Percentiles rank a stretch among this genome's conserved stretches.
Evolutionary conservation across 2,797 vertebrate genomes (phyloP).

Genomic region (Poeciliopsis presidionis): DNA sequence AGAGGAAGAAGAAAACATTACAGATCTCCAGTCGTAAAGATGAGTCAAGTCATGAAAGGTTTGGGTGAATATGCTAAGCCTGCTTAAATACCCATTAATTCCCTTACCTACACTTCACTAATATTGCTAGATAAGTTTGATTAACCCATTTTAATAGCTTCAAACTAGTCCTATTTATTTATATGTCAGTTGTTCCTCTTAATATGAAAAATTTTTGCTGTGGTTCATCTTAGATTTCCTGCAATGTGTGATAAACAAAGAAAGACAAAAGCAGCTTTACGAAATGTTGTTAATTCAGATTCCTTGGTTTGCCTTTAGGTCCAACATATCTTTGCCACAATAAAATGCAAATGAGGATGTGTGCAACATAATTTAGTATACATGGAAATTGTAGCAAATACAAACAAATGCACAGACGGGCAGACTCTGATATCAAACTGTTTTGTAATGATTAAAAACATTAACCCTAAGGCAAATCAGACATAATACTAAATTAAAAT

Average conservation of each 20-base stretch:
- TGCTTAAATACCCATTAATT: neutral
- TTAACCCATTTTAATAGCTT: constrained; percentile 20
- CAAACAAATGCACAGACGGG: constrained; percentile 23
- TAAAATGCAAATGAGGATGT: constrained; percentile 34
- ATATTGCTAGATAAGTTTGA: constrained; percentile 22
- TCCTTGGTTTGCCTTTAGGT: constrained; percentile 19
- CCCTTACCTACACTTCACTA: constrained; percentile 9
- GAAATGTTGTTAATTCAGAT: constrained; percentile 4
- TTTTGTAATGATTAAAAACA: constrained; percentile 13
- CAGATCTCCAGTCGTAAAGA: neutral
- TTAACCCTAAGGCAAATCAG: neutral
- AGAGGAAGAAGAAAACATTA: neutral
- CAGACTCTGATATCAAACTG: constrained; percentile 7
- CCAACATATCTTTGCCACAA: constrained; percentile 37
- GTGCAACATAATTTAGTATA: constrained; percentile 37
- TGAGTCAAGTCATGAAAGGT: neutral
- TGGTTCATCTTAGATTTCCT: constrained; percentile 21
- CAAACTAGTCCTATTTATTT: constrained; percentile 34
- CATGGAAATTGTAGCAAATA: constrained; percentile 28
- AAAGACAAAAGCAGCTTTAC: constrained; percentile 19
- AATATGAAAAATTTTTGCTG: constrained; percentile 24
- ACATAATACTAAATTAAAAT: neutral
- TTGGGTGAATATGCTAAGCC: neutral
- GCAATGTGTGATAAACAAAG: constrained; percentile 17
- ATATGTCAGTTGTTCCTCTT: constrained; percentile 29